Conservation (phyloP, 2,113 vertebrate genomes). For the Seriola dumerili region DNA sequence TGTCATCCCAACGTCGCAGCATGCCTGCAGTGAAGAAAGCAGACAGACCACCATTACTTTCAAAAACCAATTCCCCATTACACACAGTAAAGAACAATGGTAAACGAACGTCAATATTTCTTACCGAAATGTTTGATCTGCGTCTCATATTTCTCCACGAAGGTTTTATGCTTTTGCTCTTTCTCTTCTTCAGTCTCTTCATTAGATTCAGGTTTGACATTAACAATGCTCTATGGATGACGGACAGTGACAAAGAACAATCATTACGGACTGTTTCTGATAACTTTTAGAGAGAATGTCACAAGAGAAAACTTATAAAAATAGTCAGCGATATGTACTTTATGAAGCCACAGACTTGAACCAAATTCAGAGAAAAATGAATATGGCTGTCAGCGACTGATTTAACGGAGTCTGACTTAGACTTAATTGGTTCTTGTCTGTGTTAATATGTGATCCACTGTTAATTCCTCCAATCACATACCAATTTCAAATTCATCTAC, state of each 20-base stretch:
- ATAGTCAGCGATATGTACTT: neutral
- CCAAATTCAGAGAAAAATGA: neutral
- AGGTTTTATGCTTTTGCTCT: conserved; percentile 94
- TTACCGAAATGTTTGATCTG: conserved; percentile 95
- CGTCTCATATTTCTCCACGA: conserved; percentile 94
- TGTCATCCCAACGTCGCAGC: conserved; percentile 96
- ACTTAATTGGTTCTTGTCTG: neutral
- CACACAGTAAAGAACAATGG: neutral
- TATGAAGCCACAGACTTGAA: neutral
- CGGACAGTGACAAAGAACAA: conserved; percentile 7
- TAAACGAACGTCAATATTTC: conserved; percentile 16
- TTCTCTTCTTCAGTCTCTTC: conserved; percentile 93
- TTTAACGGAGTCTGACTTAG: neutral
- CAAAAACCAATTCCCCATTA: neutral
- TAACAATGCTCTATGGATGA: conserved; percentile 89
- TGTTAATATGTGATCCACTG: neutral
- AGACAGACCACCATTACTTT: neutral
- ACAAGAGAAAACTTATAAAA: neutral
- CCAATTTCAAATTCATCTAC: too few species aligned
- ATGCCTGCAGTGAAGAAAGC: conserved; percentile 86
- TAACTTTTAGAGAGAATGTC: neutral
- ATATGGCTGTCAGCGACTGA: neutral
- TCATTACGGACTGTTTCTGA: neutral
- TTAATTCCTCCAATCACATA: neutral
- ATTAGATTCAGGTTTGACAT: conserved; percentile 83